Evolutionary conservation across 2,113 vertebrate genomes (phyloP), one percentile per base, ranked within the genome.

Genomic region (Heterotis niloticus): DNA sequence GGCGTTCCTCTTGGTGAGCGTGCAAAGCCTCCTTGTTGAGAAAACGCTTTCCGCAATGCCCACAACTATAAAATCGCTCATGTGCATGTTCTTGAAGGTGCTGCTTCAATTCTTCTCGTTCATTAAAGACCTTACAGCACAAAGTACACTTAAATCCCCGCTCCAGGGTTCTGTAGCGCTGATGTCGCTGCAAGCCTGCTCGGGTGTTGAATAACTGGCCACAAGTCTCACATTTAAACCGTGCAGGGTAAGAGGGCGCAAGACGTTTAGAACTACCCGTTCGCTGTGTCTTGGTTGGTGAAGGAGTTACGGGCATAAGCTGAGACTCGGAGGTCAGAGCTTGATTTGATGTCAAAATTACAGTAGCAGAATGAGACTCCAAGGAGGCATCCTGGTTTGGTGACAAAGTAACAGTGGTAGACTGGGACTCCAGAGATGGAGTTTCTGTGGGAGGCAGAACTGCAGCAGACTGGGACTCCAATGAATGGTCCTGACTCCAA

Each of bases 121-220:
- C 88, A 81, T 83, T 82, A 85, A 91, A 92, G 24, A 88, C 83
- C 75, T 89, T 90, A 81, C 91, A 93, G 79, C 92, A 93, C 75
- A 93, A 82, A 64, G 92, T 93, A 81, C 92, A 93, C 78, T 88
- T 92, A 79, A 88, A 92, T 73, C 90, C 91, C 72, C 88, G 84
- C 78, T 91, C 92, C 44, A 87, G 84, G 64, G 90, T 91, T 79
- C 90, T 86, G 81, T 91, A 93, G 29, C 90, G 90, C 76, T 93
- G 92, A 84, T 93, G 92, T 66, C 85, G 85, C 80, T 89, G 91
- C 82, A 93, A 89, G 86, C 84, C 87, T 72, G 83, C 88, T 66
- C 86, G 81, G 56, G 82, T 92, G 81, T 81, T 91, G 82, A 93
- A 93, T 59, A 87, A 85, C 79, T 86, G 84, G 72, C 85, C 88